Evolutionary conservation across 2,888 invertebrate species (phyloP).

Genomic region (Sinodicranocentrus sp.): DNA sequence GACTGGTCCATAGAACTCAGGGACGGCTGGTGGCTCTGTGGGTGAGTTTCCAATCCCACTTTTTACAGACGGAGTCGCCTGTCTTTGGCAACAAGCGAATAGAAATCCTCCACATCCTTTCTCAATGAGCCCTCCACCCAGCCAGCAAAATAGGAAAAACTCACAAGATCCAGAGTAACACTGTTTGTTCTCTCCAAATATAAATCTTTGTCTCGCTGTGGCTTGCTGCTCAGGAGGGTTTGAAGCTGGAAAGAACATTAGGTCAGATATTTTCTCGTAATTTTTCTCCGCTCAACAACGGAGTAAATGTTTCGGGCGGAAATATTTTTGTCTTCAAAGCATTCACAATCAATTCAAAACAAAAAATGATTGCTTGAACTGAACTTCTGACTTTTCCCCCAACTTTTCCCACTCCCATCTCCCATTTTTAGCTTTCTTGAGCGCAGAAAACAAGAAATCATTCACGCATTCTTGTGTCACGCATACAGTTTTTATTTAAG

Average conservation of each 20-base stretch:
- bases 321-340: too few species aligned
- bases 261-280: neutral
- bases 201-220: slow-evolving; percentile 61
- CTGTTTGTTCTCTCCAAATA: slow-evolving; percentile 78
- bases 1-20: slow-evolving; percentile 85
- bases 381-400: too few species aligned
- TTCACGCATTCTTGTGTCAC: slow-evolving; percentile 22
- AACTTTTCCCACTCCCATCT: slow-evolving; percentile 4
- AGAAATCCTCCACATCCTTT: slow-evolving; percentile 89
- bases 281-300: too few species aligned
- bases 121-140: slow-evolving; percentile 91
- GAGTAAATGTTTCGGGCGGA: too few species aligned
- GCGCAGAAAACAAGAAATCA: slow-evolving; percentile 1
- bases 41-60: slow-evolving; percentile 76
- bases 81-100: slow-evolving; percentile 91
- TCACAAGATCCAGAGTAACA: slow-evolving; percentile 90
- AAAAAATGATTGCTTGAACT: too few species aligned
- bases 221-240: slow-evolving; percentile 42
- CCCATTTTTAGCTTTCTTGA: neutral
- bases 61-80: slow-evolving; percentile 73
- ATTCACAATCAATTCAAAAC: too few species aligned
- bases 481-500: slow-evolving; percentile 15
- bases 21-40: slow-evolving; percentile 75
- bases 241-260: slow-evolving; percentile 53
- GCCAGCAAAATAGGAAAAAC: slow-evolving; percentile 95